A percentile compares a stretch with the other conserved stretches of the same genome.
phyloP scores from a whole-genome alignment of 2,888 invertebrate genomes.

The Epirrita christyi region DNA sequence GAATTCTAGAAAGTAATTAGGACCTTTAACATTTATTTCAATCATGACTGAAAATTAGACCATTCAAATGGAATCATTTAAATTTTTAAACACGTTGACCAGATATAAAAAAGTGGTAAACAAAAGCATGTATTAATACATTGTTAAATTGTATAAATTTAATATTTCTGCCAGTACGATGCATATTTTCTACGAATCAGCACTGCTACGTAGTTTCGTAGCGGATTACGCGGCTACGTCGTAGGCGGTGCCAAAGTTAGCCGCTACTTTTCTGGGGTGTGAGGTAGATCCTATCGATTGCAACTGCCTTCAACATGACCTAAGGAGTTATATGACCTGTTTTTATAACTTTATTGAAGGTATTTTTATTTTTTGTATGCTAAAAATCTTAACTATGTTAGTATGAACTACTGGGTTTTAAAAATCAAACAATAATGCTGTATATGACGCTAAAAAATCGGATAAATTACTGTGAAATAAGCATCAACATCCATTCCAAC shows the following conservation, averaged over 20 bases:
- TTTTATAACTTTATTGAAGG: conserved; percentile 14
- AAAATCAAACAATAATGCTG: conserved; percentile 4
- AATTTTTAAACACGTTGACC: too few species aligned
- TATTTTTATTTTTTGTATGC: background rate
- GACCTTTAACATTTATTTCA: too few species aligned
- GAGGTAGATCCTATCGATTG: conserved; percentile 65
- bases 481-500: conserved; percentile 16
- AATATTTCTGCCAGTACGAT: conserved; percentile 4
- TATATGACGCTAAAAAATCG: too few species aligned
- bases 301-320: conserved; percentile 53
- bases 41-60: too few species aligned
- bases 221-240: conserved; percentile 50
- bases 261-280: conserved; percentile 60
- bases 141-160: too few species aligned
- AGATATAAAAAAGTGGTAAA: too few species aligned
- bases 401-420: background rate
- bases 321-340: conserved; percentile 49
- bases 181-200: conserved; percentile 42
- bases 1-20: too few species aligned
- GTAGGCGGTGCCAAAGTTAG: conserved; percentile 67
- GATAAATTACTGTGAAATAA: background rate
- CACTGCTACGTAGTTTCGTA: conserved; percentile 37
- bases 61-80: too few species aligned
- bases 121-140: too few species aligned
- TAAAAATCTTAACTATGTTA: background rate